Evolutionary conservation across 2,797 vertebrate genomes (phyloP), one percentile per base, ranked within the genome.

Genomic region (Staurois parvus): DNA sequence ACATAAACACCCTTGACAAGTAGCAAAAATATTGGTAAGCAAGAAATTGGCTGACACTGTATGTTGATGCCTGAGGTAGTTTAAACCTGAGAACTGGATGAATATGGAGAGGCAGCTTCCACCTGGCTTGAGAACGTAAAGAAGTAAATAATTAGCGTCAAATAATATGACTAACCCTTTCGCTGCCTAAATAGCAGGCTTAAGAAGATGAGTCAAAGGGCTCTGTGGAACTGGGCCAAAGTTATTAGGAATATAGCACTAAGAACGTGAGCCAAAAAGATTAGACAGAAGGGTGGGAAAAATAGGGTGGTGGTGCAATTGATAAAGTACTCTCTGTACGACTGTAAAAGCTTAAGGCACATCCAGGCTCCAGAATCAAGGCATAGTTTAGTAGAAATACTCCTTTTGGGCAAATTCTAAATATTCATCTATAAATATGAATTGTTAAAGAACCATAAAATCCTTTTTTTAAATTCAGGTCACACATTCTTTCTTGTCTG

Each of bases 1-100:
- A 86, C 79, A 86, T 86, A 86, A 86, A 86, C 85, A 73, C 79
- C 79, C 79, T 78, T 82, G 85, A 86, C 79, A 86, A 86, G 85
- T 77, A 82, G 85, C 85, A 82, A 82, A 86, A 82, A 86, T 86
- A 86, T 86, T 86, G 85, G 79, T 82, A 86, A 86, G 85, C 85
- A 86, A 76, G 79, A 83, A 86, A 82, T 82, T 81, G 84, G 84
- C 84, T 86, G 84, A 86, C 84, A 81, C 72, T 81, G 78, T 42
- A 62, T 86, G 79, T 86, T 86, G 79, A 86, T 69, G 84, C 84
- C 84, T 76, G 84, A 76, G 84, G 84, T 86, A 86, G 76, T 76
- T 80, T 76, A 81, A 81, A 81, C 74, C 74, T 67, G 74, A 72
- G 69, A 81, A 81, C 78, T 81, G 73, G 66, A 79, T 81, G 78